These are phyloP conservation scores for Drosophila picticornis DNA, from an alignment of 2,888 invertebrate genomes.

Conservation along the genomic window DNA sequence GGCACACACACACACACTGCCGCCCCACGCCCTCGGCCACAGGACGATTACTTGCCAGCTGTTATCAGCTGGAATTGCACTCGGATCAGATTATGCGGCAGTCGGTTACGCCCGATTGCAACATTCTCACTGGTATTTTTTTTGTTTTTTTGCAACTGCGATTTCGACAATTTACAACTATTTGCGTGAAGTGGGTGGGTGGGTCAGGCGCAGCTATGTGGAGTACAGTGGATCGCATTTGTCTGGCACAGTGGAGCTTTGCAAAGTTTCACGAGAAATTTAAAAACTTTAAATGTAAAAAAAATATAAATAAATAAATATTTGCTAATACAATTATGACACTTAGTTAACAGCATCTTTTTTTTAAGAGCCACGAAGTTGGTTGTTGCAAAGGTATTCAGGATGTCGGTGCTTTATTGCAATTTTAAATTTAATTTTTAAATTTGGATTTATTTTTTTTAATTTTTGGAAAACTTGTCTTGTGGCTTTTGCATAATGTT, in stretches of 20 bases:
- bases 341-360: background rate
- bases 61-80: background rate
- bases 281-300: background rate
- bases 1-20: background rate
- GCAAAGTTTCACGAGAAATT: background rate
- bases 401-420: too few species aligned
- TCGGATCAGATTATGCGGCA: background rate
- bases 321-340: background rate
- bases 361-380: background rate
- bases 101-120: background rate
- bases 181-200: constrained; percentile 24
- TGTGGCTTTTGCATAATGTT: background rate
- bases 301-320: background rate
- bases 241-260: background rate
- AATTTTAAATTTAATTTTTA: background rate
- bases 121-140: background rate
- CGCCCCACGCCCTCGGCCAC: background rate
- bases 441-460: background rate
- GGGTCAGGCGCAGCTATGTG: background rate
- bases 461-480: background rate
- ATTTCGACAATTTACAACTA: constrained; percentile 66
- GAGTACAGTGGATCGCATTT: constrained; percentile 35
- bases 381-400: background rate
- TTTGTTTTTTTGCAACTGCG: constrained; percentile 42
- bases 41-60: background rate